Base-by-base conservation (phyloP, 92 coral and sea anemone genomes). In the Muricea muricata region DNA sequence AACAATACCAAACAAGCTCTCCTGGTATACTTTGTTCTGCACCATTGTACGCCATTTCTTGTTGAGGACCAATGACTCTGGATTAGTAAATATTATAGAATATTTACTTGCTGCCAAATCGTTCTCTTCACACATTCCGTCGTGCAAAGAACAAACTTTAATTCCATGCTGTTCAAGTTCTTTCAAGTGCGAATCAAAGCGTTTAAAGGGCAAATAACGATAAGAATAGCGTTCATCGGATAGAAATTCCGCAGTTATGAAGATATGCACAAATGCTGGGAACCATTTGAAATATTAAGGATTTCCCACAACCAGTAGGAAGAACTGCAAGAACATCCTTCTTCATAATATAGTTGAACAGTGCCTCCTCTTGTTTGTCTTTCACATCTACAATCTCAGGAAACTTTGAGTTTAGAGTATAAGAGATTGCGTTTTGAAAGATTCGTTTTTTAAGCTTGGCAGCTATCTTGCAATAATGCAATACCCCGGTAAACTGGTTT, bases 241-340 rank as follows among this genome's bases (percentile, higher is more conserved):
- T 39, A 18, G 2, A 20, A 9, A 25, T 29, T 1, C 34, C 7
- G 1, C 1, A 6, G 1, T 0, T 25, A 7, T 60, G 13, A 7
- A 3, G 2, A 1, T 5, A 3, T 60, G 29, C 63, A 55, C 5
- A 55, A 4, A 1, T 55, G 26, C 3, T n/a, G n/a, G 34, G 35
- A 0, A 29, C 7, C 4, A 72, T 0, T 41, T 72, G 78, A 25
- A 72, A 72, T n/a, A 72, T 72, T 20, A 72, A 15, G 2, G 12
- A n/a, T 29, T 72, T 72, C 24, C 78, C 58, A n/a, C 45, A 15
- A 10, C 78, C 78, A 47, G 78, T 72, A 3, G 78, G 78, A 33
- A 72, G 57, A 47, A 72, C 26, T 1, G 32, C 26, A 39, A 72
- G 45, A 12, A 72, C 78, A 28, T 72, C 78, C 15, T 26, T 3